Percentiles rank a stretch among this genome's conserved stretches.
Evolutionary conservation across 2,888 invertebrate genomes (phyloP).

Genomic region (Dusona sp.): DNA sequence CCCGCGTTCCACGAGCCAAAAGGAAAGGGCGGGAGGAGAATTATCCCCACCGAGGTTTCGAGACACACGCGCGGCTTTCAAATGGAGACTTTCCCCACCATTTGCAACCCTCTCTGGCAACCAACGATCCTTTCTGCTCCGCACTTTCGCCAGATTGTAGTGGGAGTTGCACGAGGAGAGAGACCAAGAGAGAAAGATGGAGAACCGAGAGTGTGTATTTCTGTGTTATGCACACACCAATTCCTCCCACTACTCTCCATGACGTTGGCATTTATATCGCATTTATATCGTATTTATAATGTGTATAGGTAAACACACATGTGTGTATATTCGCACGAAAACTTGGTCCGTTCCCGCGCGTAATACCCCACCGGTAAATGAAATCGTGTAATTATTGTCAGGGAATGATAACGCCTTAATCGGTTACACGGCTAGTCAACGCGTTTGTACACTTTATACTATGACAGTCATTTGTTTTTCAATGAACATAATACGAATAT

Average conservation of each 20-base stretch:
- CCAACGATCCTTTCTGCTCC: conserved; percentile 47
- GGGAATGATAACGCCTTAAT: conserved; percentile 65
- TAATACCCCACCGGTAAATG: conserved; percentile 56
- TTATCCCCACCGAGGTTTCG: conserved; percentile 24
- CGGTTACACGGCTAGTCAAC: conserved; percentile 42
- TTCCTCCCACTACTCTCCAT: conserved; percentile 56
- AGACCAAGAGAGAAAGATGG: conserved; percentile 28
- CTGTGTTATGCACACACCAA: conserved; percentile 61
- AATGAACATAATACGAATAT: conserved; percentile 20
- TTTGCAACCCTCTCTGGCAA: conserved; percentile 54
- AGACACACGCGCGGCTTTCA: conserved; percentile 27
- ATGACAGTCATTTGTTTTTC: conserved; percentile 3
- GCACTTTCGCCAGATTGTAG: conserved; percentile 23
- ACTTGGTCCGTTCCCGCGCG: background rate
- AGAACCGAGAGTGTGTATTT: conserved; percentile 12
- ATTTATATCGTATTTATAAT: background rate
- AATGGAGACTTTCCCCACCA: conserved; percentile 61
- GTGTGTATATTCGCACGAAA: conserved; percentile 1
- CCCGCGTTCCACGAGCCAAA: conserved; percentile 23
- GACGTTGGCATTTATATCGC: background rate
- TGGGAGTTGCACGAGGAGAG: conserved; percentile 33
- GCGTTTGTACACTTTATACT: conserved; percentile 23
- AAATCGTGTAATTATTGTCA: conserved; percentile 67
- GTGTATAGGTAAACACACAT: background rate
- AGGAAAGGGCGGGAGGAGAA: background rate